Conservation (phyloP, 2,888 invertebrate species). For the Dicranocentrus wangi region DNA sequence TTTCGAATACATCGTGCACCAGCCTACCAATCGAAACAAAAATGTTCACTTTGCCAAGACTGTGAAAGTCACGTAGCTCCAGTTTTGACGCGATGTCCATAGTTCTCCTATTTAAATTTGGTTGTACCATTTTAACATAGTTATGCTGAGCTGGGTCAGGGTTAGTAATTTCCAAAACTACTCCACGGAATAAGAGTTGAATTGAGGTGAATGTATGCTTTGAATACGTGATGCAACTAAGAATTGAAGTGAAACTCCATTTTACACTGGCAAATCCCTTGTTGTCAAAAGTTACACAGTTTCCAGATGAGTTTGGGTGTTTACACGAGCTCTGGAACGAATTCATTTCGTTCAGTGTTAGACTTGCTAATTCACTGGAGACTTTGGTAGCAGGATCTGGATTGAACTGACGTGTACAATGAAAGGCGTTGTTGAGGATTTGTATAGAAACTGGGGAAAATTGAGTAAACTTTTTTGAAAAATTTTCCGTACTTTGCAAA, state of each 20-base stretch:
- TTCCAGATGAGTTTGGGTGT: background rate
- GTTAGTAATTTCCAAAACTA: background rate
- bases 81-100: background rate
- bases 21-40: conserved; percentile 1
- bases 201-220: background rate
- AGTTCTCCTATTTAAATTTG: background rate
- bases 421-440: too few relatives aligned
- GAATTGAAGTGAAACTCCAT: background rate
- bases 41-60: background rate
- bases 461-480: too few relatives aligned
- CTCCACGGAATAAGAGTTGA: conserved; percentile 4
- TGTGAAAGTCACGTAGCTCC: conserved; percentile 9
- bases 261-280: background rate
- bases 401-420: too few relatives aligned
- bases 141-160: background rate
- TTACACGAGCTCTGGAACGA: background rate
- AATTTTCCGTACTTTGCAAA: too few relatives aligned
- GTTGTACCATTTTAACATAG: background rate
- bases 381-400: too few relatives aligned
- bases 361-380: too few relatives aligned
- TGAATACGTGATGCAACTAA: background rate
- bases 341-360: background rate
- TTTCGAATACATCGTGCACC: background rate
- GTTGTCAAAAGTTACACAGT: background rate
- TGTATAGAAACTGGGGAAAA: too few relatives aligned